Percentiles rank a stretch among this genome's conserved stretches.
phyloP scores from a whole-genome alignment of 2,113 vertebrate species.

The Typhlomys cinereus region DNA sequence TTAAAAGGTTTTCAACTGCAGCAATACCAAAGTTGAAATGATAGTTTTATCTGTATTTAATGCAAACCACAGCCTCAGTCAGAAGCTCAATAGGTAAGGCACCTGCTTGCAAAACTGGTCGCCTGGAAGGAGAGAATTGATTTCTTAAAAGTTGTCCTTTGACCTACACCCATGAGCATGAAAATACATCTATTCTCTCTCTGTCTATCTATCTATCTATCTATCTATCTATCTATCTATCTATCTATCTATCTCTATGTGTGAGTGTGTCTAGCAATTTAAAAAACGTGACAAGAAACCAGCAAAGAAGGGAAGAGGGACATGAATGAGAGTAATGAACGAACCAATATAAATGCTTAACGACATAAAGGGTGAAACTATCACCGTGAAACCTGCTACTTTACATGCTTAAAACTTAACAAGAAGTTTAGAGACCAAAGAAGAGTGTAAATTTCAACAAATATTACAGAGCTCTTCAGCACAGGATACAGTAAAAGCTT shows the following conservation, averaged over 20 bases:
- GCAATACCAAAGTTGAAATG: background rate
- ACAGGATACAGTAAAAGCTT: background rate
- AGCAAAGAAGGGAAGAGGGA: background rate
- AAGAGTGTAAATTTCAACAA: background rate
- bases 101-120: too few relatives aligned
- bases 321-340: accelerated
- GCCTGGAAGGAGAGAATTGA: too few relatives aligned
- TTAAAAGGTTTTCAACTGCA: background rate
- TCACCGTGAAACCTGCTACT: background rate
- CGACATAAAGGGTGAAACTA: background rate
- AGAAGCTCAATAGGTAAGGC: too few relatives aligned
- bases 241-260: too few relatives aligned
- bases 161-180: too few relatives aligned
- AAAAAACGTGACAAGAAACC: background rate
- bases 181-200: too few relatives aligned
- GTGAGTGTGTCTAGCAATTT: too few relatives aligned
- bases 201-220: too few relatives aligned
- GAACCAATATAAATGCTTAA: background rate
- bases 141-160: too few relatives aligned
- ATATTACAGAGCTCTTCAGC: background rate
- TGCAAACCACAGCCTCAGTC: constrained; percentile 38
- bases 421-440: background rate
- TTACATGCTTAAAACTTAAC: background rate
- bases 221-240: too few relatives aligned
- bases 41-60: background rate